Evolutionary conservation across 1,140 invertebrate species (phyloP).

Genomic region (Psix sp.): DNA sequence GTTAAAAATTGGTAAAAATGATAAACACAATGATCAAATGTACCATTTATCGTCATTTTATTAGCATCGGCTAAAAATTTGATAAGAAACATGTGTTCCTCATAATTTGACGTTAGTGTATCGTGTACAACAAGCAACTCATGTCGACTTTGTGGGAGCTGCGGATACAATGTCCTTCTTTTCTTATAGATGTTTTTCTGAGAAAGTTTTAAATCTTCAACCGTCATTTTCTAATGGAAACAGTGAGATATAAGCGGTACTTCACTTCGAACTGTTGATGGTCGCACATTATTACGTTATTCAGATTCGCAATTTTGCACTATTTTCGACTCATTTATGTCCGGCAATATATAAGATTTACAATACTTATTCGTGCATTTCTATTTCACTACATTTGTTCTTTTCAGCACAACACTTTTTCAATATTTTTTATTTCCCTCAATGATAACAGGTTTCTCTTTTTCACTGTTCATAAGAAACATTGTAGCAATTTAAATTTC

Average conservation of each 20-base stretch:
- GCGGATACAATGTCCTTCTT: background rate
- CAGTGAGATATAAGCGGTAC: background rate
- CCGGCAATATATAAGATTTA: conserved; percentile 1
- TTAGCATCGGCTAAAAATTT: conserved; percentile 4
- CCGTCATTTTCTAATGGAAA: background rate
- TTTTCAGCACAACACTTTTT: background rate
- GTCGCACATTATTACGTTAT: background rate
- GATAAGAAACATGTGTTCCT: conserved; percentile 4
- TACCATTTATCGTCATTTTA: conserved; percentile 18
- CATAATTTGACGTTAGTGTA: background rate
- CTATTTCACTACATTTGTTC: background rate
- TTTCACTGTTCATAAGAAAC: conserved; percentile 6
- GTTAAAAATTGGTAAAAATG: conserved; percentile 27
- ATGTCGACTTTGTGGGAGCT: background rate
- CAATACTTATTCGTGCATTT: conserved; percentile 6
- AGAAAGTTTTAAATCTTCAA: background rate
- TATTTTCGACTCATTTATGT: background rate
- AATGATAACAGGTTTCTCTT: conserved; percentile 7
- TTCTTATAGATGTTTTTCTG: conserved; percentile 1
- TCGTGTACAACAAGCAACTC: conserved; percentile 6
- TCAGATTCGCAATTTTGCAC: background rate
- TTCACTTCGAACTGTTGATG: conserved; percentile 1
- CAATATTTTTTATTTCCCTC: conserved; percentile 9
- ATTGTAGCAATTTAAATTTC: conserved; percentile 10
- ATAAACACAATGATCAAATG: conserved; percentile 14